Evolutionary conservation across 2,888 invertebrate species (phyloP).

Genomic region (Caprella mutica): DNA sequence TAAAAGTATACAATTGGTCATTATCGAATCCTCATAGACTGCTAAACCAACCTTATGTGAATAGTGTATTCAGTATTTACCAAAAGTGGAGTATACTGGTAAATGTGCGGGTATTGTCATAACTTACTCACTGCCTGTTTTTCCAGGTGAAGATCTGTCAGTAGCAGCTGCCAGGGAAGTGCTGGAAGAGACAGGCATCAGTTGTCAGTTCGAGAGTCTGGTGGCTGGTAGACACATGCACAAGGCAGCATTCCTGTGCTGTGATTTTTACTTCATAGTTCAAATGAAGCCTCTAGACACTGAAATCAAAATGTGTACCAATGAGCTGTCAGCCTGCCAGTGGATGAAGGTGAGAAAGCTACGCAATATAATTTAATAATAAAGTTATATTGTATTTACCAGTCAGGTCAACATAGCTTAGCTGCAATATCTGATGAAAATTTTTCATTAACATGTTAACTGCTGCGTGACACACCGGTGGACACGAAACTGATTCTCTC

Average conservation of each 20-base stretch:
- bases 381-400: too few species aligned
- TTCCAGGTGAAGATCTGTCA: slow-evolving; percentile 65
- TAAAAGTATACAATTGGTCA: too few species aligned
- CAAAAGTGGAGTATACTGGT: too few species aligned
- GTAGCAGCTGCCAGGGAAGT: slow-evolving; percentile 77
- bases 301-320: slow-evolving; percentile 55
- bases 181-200: slow-evolving; percentile 76
- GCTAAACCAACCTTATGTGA: too few species aligned
- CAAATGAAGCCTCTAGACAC: slow-evolving; percentile 52
- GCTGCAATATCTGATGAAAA: too few species aligned
- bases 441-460: background rate
- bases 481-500: background rate
- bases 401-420: too few species aligned
- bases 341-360: slow-evolving; percentile 72
- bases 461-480: background rate
- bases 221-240: slow-evolving; percentile 68
- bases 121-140: too few species aligned
- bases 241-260: slow-evolving; percentile 62
- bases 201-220: slow-evolving; percentile 61
- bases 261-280: slow-evolving; percentile 74
- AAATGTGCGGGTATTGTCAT: too few species aligned
- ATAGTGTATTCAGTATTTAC: too few species aligned
- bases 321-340: slow-evolving; percentile 62
- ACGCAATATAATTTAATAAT: too few species aligned
- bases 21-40: too few species aligned